Base-by-base conservation (phyloP, 1,140 invertebrate species). In the Spodoptera litura region DNA sequence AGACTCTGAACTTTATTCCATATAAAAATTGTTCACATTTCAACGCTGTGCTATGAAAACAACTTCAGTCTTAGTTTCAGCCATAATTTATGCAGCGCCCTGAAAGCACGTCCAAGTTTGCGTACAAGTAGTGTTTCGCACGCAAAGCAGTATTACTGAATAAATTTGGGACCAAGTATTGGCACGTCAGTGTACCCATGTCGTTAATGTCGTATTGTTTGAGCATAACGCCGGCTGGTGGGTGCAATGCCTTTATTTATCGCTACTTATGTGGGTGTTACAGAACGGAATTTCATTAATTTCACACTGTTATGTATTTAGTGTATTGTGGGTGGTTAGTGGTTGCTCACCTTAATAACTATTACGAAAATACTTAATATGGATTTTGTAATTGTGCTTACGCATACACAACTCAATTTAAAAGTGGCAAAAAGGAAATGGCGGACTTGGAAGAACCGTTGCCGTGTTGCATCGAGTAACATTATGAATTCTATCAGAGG, bases 201-300 rank as follows among this genome's bases (percentile, higher is more conserved):
- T 9, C 56, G 55, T 79, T 76, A 76, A 80, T 80, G 58, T 80
- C 27, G 56, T 59, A 80, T 71, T 80, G 78, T 76, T 78, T 77
- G 35, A 73, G 49, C 52, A 25, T 58, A 73, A 78, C 64, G 52
- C 72, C 20, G 55, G 35, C 66, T 75, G 6, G 64, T 75, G 51
- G 73, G 64, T 44, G 64, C 78, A 70, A 35, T 70, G 66, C 61
- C 71, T 80, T 71, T 52, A 75, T 59, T 52, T 52, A 51, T 59
- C 49, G 55, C 6, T 12, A 52, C 25, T 8, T 10, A 38, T 56
- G 73, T 80, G 56, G 73, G 73, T 74, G 78, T 76, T 38, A 52
- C 51, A 68, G 49, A 70, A 56, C 61, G 72, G 62, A 56, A 79
- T 79, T 68, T 74, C 35, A 68, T 75, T 76, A 62, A 73, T 78